These are phyloP conservation scores for Gymnocephalus cernua DNA, from an alignment of 2,113 vertebrate genomes.

Conservation along the genomic window DNA sequence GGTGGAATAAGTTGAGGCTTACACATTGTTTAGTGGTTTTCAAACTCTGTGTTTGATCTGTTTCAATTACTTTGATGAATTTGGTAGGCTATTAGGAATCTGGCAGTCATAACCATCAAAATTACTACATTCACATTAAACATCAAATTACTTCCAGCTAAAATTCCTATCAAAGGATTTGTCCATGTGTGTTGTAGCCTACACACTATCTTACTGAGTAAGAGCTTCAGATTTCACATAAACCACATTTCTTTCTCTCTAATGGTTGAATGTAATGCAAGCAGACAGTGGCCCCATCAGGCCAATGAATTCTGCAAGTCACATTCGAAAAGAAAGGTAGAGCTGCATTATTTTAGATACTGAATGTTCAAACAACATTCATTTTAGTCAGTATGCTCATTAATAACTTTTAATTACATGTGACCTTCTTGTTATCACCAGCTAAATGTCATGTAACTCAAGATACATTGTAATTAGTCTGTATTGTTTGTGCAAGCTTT, in stretches of 20 bases:
- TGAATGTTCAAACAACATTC: constrained; percentile 65
- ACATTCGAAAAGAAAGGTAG: constrained; percentile 18
- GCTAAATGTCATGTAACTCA: constrained; percentile 78
- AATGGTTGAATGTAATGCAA: constrained; percentile 15
- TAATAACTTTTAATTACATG: constrained; percentile 80
- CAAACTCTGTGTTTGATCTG: not conserved
- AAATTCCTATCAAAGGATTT: not conserved
- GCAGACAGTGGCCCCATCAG: constrained; percentile 55
- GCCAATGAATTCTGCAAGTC: constrained; percentile 25
- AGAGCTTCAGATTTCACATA: not conserved
- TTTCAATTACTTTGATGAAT: not conserved
- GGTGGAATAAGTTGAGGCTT: constrained; percentile 4
- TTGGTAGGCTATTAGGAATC: not conserved
- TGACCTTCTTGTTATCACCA: constrained; percentile 81
- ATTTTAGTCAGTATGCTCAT: constrained; percentile 74
- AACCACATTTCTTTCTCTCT: not conserved
- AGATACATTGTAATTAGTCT: constrained; percentile 78
- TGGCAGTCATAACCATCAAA: too few species aligned
- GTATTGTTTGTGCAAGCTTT: constrained; percentile 71
- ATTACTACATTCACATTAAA: not conserved
- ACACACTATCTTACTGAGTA: not conserved
- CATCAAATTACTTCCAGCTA: not conserved
- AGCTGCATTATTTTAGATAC: constrained; percentile 48
- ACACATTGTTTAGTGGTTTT: not conserved
- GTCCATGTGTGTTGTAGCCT: not conserved